phyloP scores from a whole-genome alignment of 2,888 invertebrate genomes.

The Stegana nigrithorax region DNA sequence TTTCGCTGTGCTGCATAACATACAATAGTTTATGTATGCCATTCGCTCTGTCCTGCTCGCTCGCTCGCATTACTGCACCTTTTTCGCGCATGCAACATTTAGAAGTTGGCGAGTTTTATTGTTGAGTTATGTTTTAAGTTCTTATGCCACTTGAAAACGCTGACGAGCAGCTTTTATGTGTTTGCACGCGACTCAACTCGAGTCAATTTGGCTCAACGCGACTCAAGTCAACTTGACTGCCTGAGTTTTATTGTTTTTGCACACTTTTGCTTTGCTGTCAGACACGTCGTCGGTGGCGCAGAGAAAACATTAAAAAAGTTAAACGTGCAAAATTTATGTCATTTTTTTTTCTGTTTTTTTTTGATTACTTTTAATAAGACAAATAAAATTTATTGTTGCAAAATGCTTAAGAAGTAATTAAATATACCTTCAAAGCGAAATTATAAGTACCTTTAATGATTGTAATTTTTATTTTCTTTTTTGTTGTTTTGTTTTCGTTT shows the following conservation, averaged over 20 bases:
- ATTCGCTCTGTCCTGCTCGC: background rate
- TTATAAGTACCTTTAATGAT: conserved; percentile 21
- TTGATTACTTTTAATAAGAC: conserved; percentile 11
- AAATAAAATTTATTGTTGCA: conserved; percentile 25
- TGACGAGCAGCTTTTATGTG: background rate
- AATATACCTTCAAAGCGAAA: conserved; percentile 16
- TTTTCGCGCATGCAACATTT: too few relatives aligned
- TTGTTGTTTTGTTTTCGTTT: conserved; percentile 32
- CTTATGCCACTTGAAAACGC: background rate
- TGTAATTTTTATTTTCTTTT: too few relatives aligned
- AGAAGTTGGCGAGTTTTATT: too few relatives aligned
- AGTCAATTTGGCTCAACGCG: too few relatives aligned
- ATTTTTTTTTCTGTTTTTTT: conserved; percentile 12
- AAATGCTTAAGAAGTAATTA: background rate
- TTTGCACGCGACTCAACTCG: background rate
- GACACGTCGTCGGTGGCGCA: too few relatives aligned
- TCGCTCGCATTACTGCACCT: too few relatives aligned
- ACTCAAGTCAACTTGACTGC: too few relatives aligned
- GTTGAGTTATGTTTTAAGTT: too few relatives aligned
- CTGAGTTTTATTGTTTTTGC: background rate
- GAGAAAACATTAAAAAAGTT: background rate
- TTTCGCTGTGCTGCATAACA: too few relatives aligned
- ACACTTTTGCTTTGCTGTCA: background rate
- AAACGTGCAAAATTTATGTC: conserved; percentile 15
- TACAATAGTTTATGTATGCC: background rate